Evolutionary conservation across 2,888 invertebrate species (phyloP).

Genomic region (Zygothrica quintamaculata): DNA sequence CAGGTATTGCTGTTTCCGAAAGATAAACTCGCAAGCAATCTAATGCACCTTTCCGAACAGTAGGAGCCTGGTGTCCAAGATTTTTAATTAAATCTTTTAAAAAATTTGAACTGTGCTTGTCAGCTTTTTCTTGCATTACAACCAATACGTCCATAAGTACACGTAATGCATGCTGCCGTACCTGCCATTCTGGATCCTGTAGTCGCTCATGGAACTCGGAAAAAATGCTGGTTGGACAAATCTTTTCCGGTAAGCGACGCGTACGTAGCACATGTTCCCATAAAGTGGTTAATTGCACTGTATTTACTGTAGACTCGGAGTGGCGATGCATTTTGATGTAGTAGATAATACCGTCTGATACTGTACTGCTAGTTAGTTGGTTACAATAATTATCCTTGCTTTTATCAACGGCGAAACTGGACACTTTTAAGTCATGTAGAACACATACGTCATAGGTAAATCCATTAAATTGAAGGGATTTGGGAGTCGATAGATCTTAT

Average conservation of each 20-base stretch:
- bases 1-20: slow-evolving; percentile 88
- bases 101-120: slow-evolving; percentile 85
- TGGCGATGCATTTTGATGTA: slow-evolving; percentile 65
- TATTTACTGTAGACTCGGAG: slow-evolving; percentile 40
- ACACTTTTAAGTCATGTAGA: slow-evolving; percentile 37
- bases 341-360: slow-evolving; percentile 10
- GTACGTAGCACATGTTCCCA: slow-evolving; percentile 93
- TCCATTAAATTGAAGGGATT: slow-evolving; percentile 23
- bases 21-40: slow-evolving; percentile 91
- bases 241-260: slow-evolving; percentile 89
- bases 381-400: slow-evolving; percentile 54
- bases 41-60: slow-evolving; percentile 91
- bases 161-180: slow-evolving; percentile 91
- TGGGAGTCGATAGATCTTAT: slow-evolving; percentile 60
- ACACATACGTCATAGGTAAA: slow-evolving; percentile 41
- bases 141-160: slow-evolving; percentile 92
- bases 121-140: slow-evolving; percentile 88
- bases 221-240: slow-evolving; percentile 88
- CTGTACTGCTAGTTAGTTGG: slow-evolving; percentile 28
- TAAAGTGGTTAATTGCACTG: slow-evolving; percentile 88
- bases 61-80: slow-evolving; percentile 91
- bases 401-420: slow-evolving; percentile 37
- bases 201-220: slow-evolving; percentile 90
- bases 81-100: slow-evolving; percentile 86
- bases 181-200: slow-evolving; percentile 92